A percentile compares a stretch with the other conserved stretches of the same genome.
Conservation (phyloP, 2,113 vertebrate genomes). For the Theropithecus gelada region DNA sequence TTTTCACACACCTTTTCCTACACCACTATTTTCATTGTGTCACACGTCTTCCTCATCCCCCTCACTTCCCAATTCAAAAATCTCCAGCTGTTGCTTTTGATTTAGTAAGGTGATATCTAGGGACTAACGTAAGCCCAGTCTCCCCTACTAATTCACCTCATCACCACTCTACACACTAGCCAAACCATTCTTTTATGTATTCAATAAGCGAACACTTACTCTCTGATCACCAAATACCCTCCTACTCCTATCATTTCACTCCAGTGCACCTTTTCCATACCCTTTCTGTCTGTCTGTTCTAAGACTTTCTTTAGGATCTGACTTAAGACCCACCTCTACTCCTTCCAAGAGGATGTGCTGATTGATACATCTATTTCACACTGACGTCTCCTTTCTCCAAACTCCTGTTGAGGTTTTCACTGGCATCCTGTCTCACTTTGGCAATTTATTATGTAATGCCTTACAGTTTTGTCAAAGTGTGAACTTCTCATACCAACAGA, state of each 20-base stretch:
- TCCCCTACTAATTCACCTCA: background rate
- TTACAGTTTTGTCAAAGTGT: background rate
- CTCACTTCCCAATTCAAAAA: background rate
- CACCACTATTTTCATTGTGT: background rate
- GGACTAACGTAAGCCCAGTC: background rate
- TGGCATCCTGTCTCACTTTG: background rate
- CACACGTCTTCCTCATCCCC: background rate
- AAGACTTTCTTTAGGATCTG: background rate
- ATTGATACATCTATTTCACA: background rate
- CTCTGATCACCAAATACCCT: background rate
- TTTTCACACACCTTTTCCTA: background rate
- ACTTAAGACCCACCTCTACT: background rate
- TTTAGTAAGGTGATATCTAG: background rate
- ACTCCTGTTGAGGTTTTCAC: background rate
- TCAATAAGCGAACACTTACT: background rate
- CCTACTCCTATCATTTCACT: background rate
- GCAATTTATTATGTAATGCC: background rate
- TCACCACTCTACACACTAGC: background rate
- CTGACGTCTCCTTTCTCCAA: background rate
- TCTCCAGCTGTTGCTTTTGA: background rate
- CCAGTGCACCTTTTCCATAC: background rate
- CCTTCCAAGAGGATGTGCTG: background rate
- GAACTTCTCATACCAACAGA: background rate
- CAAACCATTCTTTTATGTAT: background rate
- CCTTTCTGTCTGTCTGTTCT: background rate